Evolutionary conservation across 2,888 invertebrate genomes (phyloP), one percentile per base, ranked within the genome.

Genomic region (Electrophaes corylata): DNA sequence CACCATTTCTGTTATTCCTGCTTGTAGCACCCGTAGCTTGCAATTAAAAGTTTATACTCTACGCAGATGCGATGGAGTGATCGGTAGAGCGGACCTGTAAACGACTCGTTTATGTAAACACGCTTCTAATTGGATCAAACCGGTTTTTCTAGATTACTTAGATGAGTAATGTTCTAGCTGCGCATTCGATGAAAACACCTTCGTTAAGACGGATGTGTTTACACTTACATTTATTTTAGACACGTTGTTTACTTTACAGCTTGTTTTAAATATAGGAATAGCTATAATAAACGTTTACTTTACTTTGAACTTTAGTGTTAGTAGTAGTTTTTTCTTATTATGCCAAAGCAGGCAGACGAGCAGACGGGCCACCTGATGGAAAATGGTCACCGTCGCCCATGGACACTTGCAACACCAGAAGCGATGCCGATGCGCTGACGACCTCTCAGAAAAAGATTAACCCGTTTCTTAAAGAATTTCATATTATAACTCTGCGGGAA

Each of bases 31-130:
- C 31, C 57, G 40, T 53, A 66, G 70, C 70, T 66, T 66, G 81
- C 75, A 83, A 81, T 83, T 83, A 82, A 83, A 83, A 82, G 70
- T 82, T 81, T 73, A 78, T 72, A 75, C 71, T 69, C 66, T 64
- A 71, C 67, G 65, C 64, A 66, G 63, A 57, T 63, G 69, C 66
- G 62, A 58, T 64, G 67, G 65, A 77, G 69, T 71, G 68, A 77
- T 77, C 78, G 73, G 72, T 69, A 75, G 71, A 76, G 64, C 61
- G 74, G 62, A 69, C 61, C 69, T 83, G 81, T 82, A 81, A 83
- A 72, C 74, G 80, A 71, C 68, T 70, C 67, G 59, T 74, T 68
- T 71, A 74, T 78, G 77, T 76, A 79, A 76, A 76, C 72, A 69
- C 55, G 67, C 68, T 66, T 69, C 74, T 81, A 81, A 79, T 79